Conservation (phyloP, 2,888 invertebrate species). For the Electrophaes corylata region DNA sequence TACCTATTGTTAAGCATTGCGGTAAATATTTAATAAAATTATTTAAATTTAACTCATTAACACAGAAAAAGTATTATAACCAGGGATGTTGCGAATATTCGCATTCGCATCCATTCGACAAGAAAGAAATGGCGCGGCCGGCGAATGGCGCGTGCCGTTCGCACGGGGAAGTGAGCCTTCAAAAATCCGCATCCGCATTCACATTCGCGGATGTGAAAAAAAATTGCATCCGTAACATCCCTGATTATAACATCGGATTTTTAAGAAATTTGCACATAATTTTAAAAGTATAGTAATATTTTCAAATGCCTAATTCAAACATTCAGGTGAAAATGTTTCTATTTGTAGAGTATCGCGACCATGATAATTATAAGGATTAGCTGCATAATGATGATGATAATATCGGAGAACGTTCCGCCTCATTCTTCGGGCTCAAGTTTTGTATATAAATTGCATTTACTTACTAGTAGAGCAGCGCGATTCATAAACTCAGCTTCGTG, state of each 20-base stretch:
- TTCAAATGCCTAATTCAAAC: slow-evolving; percentile 4
- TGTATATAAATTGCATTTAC: background rate
- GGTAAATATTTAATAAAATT: slow-evolving; percentile 4
- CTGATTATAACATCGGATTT: no score
- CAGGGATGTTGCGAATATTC: no score
- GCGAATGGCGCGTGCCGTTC: no score
- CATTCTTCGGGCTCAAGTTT: slow-evolving; percentile 14
- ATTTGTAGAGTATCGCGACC: background rate
- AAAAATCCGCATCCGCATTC: no score
- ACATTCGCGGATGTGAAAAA: no score
- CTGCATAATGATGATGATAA: slow-evolving; percentile 4
- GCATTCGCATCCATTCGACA: no score
- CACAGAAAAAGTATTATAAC: slow-evolving; percentile 12
- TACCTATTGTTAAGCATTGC: slow-evolving; percentile 4
- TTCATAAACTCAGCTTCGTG: background rate
- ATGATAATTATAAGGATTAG: slow-evolving; percentile 10
- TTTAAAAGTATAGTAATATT: background rate
- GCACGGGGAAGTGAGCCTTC: no score
- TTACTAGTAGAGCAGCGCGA: slow-evolving; percentile 18
- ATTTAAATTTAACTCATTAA: slow-evolving; percentile 5
- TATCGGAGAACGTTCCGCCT: slow-evolving; percentile 18
- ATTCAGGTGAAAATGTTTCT: background rate
- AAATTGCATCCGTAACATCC: no score
- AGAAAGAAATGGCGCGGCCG: no score
- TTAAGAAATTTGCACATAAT: background rate